phyloP scores from a whole-genome alignment of 1,140 invertebrate genomes.

The Metopolophium dirhodum region DNA sequence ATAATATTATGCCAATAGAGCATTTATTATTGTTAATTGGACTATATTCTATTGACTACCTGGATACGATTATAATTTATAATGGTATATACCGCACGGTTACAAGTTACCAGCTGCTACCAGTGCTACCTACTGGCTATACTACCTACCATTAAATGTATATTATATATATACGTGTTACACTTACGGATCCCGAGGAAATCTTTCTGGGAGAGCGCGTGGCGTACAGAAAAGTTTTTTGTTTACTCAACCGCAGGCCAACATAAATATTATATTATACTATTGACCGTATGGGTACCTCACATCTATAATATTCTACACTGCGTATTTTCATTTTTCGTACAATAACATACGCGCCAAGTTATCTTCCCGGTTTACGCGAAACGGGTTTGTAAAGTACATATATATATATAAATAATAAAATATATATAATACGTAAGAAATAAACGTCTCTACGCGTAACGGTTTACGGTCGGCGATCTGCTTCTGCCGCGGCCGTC shows the following conservation, averaged over 20 bases:
- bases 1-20: not conserved
- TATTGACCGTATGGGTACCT: not conserved
- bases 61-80: not conserved
- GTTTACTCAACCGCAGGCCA: not conserved
- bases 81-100: not conserved
- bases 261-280: not conserved
- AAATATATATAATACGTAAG: not conserved
- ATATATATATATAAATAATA: slow-evolving; percentile 13
- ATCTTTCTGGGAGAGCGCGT: not conserved
- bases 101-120: not conserved
- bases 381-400: not conserved
- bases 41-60: not conserved
- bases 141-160: not conserved
- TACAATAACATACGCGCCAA: not conserved
- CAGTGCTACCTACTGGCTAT: no score
- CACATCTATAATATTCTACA: not conserved
- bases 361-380: slow-evolving; percentile 32
- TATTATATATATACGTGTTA: not conserved
- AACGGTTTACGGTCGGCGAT: slow-evolving; percentile 28
- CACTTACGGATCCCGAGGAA: not conserved
- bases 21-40: not conserved
- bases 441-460: not conserved
- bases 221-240: not conserved
- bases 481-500: not conserved
- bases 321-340: not conserved